These are phyloP conservation scores for Balearica regulorum DNA, from an alignment of 2,797 vertebrate species.

Conservation along the genomic window DNA sequence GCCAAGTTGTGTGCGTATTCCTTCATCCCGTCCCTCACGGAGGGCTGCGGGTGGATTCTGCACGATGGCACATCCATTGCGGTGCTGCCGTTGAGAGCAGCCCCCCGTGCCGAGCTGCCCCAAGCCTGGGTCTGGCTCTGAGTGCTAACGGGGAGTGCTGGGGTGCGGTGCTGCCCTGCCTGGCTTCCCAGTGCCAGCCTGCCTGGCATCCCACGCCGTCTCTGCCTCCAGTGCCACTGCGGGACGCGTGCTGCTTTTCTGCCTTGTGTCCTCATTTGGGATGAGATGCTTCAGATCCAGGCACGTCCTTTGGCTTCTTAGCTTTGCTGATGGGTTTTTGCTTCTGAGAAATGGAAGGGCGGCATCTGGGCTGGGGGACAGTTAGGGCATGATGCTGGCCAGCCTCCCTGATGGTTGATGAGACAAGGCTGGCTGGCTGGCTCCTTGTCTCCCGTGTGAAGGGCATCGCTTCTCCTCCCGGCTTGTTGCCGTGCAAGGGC, in stretches of 20 bases:
- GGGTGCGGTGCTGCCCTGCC: not conserved
- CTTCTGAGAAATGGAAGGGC: not conserved
- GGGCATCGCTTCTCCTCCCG: not conserved
- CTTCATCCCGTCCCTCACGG: not conserved
- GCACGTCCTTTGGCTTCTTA: not conserved
- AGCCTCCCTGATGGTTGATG: rapidly evolving
- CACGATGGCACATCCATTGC: not conserved
- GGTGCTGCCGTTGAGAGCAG: not conserved
- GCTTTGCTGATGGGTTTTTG: not conserved
- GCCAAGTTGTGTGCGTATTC: rapidly evolving
- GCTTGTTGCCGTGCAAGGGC: not conserved
- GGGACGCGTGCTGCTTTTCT: not conserved
- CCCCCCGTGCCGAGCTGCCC: not conserved
- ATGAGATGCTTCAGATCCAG: not conserved
- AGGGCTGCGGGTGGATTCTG: not conserved
- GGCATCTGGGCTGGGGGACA: not conserved
- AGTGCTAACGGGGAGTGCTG: rapidly evolving
- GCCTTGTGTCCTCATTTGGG: not conserved
- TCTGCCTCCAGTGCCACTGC: not conserved
- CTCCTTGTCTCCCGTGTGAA: rapidly evolving
- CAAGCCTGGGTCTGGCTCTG: not conserved
- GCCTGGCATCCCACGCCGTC: not conserved
- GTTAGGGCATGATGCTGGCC: not conserved
- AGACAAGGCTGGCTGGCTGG: not conserved
- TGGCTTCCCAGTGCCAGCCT: not conserved